Evolutionary conservation across 2,888 invertebrate species (phyloP).

Genomic region (Subacronicta megacephala): DNA sequence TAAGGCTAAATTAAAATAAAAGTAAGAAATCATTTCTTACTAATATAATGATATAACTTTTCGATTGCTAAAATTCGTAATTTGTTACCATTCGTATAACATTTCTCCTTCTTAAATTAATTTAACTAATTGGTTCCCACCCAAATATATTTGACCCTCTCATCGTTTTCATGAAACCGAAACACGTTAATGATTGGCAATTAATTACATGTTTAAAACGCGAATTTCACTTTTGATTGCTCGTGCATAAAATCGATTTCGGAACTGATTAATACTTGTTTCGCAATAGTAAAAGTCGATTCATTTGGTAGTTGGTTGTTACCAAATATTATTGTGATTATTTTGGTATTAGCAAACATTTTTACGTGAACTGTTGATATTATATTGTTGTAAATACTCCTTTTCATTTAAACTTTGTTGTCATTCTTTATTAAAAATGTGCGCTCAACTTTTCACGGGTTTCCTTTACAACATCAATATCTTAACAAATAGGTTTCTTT

Average conservation of each 20-base stretch:
- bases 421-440: no score
- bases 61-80: no score
- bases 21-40: not conserved
- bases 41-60: no score
- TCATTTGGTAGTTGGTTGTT: conserved; percentile 44
- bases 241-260: conserved; percentile 68
- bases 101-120: conserved; percentile 1
- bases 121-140: conserved; percentile 12
- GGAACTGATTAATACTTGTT: conserved; percentile 63
- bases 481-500: no score
- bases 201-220: conserved; percentile 59
- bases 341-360: conserved; percentile 42
- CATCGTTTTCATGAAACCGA: conserved; percentile 41
- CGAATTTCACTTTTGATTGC: conserved; percentile 66
- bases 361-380: conserved; percentile 6
- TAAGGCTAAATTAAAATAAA: conserved; percentile 1
- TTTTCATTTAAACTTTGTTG: not conserved
- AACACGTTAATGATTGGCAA: conserved; percentile 51
- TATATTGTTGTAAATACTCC: conserved; percentile 17
- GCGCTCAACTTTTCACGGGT: no score
- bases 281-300: conserved; percentile 66
- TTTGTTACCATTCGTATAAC: not conserved
- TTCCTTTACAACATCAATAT: no score
- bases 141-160: conserved; percentile 34
- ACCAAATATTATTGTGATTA: no score